A percentile compares a stretch with the other conserved stretches of the same genome.
phyloP scores from a whole-genome alignment of 1,140 invertebrate species.

The Psilanteris sp. region DNA sequence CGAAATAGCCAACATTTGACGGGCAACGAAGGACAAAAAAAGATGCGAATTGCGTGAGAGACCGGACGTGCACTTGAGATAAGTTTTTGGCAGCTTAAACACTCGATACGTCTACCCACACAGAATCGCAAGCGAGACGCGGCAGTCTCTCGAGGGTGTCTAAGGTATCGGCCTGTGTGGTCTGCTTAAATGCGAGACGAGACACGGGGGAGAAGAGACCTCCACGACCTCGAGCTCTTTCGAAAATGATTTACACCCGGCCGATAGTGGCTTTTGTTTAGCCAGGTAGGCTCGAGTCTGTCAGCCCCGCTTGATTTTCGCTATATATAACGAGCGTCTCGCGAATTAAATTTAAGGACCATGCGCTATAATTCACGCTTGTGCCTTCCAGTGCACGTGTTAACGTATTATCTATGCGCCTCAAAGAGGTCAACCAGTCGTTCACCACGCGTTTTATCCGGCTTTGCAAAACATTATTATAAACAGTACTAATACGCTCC shows the following conservation, averaged over 20 bases:
- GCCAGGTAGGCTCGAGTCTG: constrained; percentile 57
- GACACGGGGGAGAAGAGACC: constrained; percentile 34
- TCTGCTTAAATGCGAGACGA: constrained; percentile 61
- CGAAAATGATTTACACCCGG: constrained; percentile 70
- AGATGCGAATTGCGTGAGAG: constrained; percentile 9
- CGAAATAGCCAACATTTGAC: too few relatives aligned
- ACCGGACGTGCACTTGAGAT: constrained; percentile 66
- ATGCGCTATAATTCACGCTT: constrained; percentile 52
- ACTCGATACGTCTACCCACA: constrained; percentile 68
- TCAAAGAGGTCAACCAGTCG: constrained; percentile 52
- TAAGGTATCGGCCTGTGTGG: constrained; percentile 68
- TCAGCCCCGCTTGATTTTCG: constrained; percentile 68
- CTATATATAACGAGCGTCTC: constrained; percentile 63
- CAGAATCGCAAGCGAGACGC: too few relatives aligned
- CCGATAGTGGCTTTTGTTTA: constrained; percentile 71
- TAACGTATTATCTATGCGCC: constrained; percentile 40
- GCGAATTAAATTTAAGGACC: constrained; percentile 60
- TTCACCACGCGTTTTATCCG: constrained; percentile 29
- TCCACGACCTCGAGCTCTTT: constrained; percentile 52
- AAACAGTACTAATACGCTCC: constrained; percentile 27
- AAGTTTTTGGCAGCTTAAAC: constrained; percentile 66
- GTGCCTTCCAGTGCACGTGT: constrained; percentile 41
- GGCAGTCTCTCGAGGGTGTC: constrained; percentile 52
- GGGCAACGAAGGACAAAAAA: too few relatives aligned
- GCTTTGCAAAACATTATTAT: constrained; percentile 32